Percentiles rank a stretch among this genome's conserved stretches.
These are phyloP conservation scores for Rhorus exstirpatorius DNA, from an alignment of 2,888 invertebrate genomes.

Conservation along the genomic window DNA sequence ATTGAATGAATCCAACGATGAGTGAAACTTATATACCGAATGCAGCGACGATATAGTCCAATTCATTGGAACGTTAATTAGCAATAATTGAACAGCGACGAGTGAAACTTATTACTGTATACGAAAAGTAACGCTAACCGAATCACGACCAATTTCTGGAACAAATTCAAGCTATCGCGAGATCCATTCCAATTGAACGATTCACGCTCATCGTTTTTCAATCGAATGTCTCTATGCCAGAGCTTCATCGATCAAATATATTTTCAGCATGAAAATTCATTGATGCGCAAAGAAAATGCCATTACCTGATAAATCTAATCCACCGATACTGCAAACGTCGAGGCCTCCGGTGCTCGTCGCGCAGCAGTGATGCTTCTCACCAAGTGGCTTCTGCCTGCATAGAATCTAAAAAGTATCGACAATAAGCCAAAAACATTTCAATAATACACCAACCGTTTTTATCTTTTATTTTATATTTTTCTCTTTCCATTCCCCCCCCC, in stretches of 20 bases:
- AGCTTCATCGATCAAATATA: background rate
- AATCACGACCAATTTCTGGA: too few relatives aligned
- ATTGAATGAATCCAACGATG: too few relatives aligned
- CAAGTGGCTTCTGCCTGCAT: constrained; percentile 82
- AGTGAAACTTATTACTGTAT: too few relatives aligned
- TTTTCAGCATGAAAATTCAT: background rate
- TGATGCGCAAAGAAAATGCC: background rate
- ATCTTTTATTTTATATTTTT: background rate
- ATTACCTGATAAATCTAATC: constrained; percentile 84
- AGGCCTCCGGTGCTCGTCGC: constrained; percentile 84
- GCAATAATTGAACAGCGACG: too few relatives aligned
- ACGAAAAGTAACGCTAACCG: too few relatives aligned
- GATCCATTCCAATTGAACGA: too few relatives aligned
- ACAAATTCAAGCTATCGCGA: too few relatives aligned
- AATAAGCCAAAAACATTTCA: background rate
- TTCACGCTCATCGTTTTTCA: too few relatives aligned
- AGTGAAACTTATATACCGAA: too few relatives aligned
- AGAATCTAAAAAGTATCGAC: constrained; percentile 78
- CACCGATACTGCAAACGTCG: constrained; percentile 84
- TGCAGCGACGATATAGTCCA: too few relatives aligned
- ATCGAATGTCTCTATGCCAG: background rate
- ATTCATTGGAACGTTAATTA: too few relatives aligned
- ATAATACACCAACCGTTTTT: background rate
- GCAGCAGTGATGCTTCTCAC: constrained; percentile 84
- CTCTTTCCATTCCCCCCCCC: too few relatives aligned